Evolutionary conservation across 2,888 invertebrate species (phyloP).

Genomic region (Aphodius granarius): DNA sequence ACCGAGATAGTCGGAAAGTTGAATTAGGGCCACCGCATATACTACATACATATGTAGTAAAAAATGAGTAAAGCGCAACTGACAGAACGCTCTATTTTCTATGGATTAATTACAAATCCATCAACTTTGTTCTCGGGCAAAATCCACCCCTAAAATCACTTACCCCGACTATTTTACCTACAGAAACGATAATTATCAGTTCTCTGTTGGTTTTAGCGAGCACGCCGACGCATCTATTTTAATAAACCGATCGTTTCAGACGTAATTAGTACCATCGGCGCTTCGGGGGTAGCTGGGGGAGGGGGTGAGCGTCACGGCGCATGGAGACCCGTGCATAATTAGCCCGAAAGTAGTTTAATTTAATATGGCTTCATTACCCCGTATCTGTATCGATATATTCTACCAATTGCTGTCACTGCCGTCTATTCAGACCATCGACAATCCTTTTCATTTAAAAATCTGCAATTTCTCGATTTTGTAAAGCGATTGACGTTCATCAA

Average conservation of each 20-base stretch:
- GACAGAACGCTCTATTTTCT: no score
- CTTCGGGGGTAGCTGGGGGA: not conserved
- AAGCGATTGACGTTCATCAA: no score
- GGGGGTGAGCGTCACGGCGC: not conserved
- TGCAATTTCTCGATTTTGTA: no score
- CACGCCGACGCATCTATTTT: not conserved
- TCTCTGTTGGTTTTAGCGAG: not conserved
- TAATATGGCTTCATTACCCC: slow-evolving; percentile 18
- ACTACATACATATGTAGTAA: no score
- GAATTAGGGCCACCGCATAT: no score
- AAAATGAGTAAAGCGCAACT: no score
- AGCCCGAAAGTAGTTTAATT: slow-evolving; percentile 4
- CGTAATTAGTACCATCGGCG: not conserved
- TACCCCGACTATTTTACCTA: not conserved
- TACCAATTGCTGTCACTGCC: not conserved
- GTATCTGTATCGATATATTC: slow-evolving; percentile 3
- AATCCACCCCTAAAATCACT: not conserved
- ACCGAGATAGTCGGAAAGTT: no score
- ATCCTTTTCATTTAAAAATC: no score
- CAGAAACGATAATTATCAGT: not conserved
- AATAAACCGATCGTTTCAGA: not conserved
- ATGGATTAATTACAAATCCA: no score
- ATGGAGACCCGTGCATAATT: not conserved
- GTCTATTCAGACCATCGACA: not conserved
- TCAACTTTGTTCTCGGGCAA: not conserved